Evolutionary conservation across 1,140 invertebrate species (phyloP).

Genomic region (Pogonognathellus flavescens): DNA sequence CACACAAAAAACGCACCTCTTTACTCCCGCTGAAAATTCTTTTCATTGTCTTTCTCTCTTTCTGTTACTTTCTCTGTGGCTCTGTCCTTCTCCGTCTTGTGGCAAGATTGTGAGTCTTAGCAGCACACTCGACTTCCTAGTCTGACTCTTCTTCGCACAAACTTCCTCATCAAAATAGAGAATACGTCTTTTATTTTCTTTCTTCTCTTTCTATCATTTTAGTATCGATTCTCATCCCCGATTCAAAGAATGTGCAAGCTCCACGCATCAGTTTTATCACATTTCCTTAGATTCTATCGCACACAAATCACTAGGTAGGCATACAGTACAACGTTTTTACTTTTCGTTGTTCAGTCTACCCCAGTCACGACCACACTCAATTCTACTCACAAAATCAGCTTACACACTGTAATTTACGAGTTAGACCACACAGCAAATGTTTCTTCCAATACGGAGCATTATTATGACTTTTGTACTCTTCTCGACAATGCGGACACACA

Average conservation of each 20-base stretch:
- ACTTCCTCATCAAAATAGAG: not conserved
- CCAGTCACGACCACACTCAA: too few species aligned
- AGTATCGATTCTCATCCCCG: slow-evolving; percentile 16
- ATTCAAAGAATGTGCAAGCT: slow-evolving; percentile 25
- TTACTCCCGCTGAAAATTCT: slow-evolving; percentile 33
- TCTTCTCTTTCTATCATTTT: slow-evolving; percentile 38
- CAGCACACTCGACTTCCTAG: not conserved
- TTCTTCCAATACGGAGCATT: not conserved
- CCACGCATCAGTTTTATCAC: slow-evolving; percentile 29
- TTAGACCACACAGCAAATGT: not conserved
- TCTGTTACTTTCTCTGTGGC: not conserved
- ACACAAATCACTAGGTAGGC: not conserved
- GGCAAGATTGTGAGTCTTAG: not conserved
- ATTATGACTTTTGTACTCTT: too few species aligned
- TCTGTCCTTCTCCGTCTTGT: not conserved
- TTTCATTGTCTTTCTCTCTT: slow-evolving; percentile 8
- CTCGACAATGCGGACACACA: too few species aligned
- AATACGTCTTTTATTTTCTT: slow-evolving; percentile 24
- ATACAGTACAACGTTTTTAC: too few species aligned
- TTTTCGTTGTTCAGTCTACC: too few species aligned
- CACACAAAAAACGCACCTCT: slow-evolving; percentile 57
- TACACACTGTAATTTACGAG: too few species aligned
- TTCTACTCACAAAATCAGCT: too few species aligned
- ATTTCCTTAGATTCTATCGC: not conserved
- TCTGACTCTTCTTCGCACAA: not conserved